Base-by-base conservation (phyloP, 1,140 invertebrate species). In the Trachymyrmex cornetzi region DNA sequence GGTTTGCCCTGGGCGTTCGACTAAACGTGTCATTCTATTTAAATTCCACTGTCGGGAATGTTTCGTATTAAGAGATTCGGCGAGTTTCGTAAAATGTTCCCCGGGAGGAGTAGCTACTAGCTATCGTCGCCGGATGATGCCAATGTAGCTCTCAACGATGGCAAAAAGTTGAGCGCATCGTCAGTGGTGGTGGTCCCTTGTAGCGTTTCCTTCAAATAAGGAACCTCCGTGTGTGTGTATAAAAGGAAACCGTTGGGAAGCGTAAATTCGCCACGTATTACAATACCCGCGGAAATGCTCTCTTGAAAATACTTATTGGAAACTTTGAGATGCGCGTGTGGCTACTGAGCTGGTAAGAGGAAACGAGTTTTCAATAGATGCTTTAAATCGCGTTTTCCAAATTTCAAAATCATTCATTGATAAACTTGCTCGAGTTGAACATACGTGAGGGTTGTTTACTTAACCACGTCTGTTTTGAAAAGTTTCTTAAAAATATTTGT, bases 21-120 rank as follows among this genome's bases (percentile, higher is more conserved):
- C 85, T 81, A 79, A 90, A 91, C 89, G 86, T 61, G 77, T 77
- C 79, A 90, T 86, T 93, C 91, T 93, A 92, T 93, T 93, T 92
- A 92, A 93, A 93, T 93, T 93, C 90, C 87, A 87, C 81, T 63
- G 61, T 72, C 87, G 87, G 24, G 77, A 91, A 91, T 91, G 80
- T 89, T 92, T 81, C 88, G 82, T 89, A 91, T 90, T 92, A 91
- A 88, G 67, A 24, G 69, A 71, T 90, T 88, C 85, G 84, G 87
- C 24, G 57, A 64, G 38, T 48, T 55, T 74, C 57, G n/a, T 14
- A 30, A 71, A 24, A 72, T 61, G 44, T 61, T 24, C 12, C 22
- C 24, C 53, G 24, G 9, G 55, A 57, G 22, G 63, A 74, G 24
- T 48, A 61, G 34, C 34, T 38, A 38, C 34, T 38, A 38, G 34